phyloP scores from a whole-genome alignment of 2,113 vertebrate species.

The Patagioenas fasciata region DNA sequence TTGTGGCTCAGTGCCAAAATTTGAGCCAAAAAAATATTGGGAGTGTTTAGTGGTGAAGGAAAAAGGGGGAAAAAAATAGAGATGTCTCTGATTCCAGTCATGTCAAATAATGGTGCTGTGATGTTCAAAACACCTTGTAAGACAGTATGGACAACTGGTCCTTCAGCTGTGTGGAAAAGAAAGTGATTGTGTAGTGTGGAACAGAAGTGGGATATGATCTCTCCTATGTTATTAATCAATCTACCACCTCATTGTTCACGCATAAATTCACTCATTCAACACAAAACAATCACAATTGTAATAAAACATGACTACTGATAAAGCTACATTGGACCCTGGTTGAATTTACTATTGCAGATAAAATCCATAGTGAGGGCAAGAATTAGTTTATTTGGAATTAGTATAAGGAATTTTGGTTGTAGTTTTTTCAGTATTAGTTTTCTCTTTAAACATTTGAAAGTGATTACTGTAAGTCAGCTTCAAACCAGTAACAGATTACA shows the following conservation, averaged over 20 bases:
- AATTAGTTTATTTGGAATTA: neutral
- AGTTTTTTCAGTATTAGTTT: neutral
- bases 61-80: neutral
- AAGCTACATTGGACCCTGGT: neutral
- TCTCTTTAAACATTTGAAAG: neutral
- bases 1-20: neutral
- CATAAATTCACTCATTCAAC: neutral
- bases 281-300: neutral
- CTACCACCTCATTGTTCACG: neutral
- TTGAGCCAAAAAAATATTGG: neutral
- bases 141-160: neutral
- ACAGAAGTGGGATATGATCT: neutral
- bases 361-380: neutral
- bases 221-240: neutral
- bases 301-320: neutral
- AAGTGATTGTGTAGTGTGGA: neutral
- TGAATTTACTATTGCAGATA: neutral
- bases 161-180: neutral
- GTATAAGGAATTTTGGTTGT: neutral
- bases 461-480: neutral
- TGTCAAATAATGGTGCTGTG: neutral
- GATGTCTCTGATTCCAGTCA: neutral
- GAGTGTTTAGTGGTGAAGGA: neutral
- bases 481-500: neutral
- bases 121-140: neutral